Evolutionary conservation across 2,888 invertebrate species (phyloP), one percentile per base, ranked within the genome.

Genomic region (Molorchus minor): DNA sequence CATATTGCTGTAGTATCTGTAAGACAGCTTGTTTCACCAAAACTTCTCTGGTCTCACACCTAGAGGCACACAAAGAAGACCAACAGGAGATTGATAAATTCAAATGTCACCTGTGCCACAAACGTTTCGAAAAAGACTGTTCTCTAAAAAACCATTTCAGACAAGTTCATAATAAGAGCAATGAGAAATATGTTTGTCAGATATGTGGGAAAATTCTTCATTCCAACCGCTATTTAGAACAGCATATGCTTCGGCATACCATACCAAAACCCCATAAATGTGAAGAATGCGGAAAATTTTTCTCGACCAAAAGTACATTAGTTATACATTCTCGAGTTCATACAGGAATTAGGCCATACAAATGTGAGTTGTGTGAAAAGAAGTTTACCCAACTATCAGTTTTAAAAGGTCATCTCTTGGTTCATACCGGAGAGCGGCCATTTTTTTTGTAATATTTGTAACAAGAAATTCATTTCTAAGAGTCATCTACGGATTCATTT

Each of bases 271-370:
- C 17, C 10, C n/a, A 69, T 44, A 74, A 75, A 0, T 85, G 85
- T 54, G 69, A 75, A 0, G 62, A 70, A 0, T 85, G 85, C 61
- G 71, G 77, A 0, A 84, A 83, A 64, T 75, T 80, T 0, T 85
- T 84, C 56, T 69, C 76, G 0, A 51, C 81, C 25, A 81, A 81
- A 58, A 82, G 82, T 29, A 82, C 83, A 71, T 81, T 84, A 25
- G 80, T 81, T 15, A 75, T 77, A 35, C 78, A 78, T 59, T 75
- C 74, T 61, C 71, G 74, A 46, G 74, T 72, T 46, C 85, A 85
- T 57, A 83, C 82, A 0, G 84, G 84, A 0, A 84, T 84, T 56
- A 84, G 84, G 30, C 78, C 76, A 10, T 76, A 75, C 44, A 73
- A 74, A 35, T 78, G 84, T 59, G 81, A 83, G 64, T 80, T 83